These are phyloP conservation scores for Octonoba sinensis DNA, from an alignment of 2,888 invertebrate species.

Conservation along the genomic window DNA sequence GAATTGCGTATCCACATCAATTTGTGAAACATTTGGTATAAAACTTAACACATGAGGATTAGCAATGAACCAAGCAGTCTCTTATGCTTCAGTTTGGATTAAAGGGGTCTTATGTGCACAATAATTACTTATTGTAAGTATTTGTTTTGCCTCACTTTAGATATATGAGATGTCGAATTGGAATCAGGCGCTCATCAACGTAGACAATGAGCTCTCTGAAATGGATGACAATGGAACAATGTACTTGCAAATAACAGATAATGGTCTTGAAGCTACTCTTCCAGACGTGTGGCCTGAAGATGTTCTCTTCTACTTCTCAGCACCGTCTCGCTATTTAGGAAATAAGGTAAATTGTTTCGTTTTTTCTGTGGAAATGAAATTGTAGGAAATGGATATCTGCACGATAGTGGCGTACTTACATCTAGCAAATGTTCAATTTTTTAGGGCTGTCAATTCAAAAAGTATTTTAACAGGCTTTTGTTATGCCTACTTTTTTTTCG, in stretches of 20 bases:
- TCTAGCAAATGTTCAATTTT: too few relatives aligned
- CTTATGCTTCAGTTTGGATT: too few relatives aligned
- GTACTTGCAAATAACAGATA: neutral
- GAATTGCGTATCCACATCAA: too few relatives aligned
- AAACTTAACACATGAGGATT: too few relatives aligned
- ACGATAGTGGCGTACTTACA: too few relatives aligned
- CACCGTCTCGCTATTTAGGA: slow-evolving; percentile 81
- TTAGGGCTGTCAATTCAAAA: too few relatives aligned
- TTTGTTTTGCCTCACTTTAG: slow-evolving; percentile 59
- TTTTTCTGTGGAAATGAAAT: neutral
- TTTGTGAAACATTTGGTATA: too few relatives aligned
- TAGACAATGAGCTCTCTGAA: slow-evolving; percentile 69
- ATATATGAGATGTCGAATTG: slow-evolving; percentile 79
- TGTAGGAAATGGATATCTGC: too few relatives aligned
- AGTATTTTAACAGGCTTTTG: too few relatives aligned
- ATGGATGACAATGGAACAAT: neutral
- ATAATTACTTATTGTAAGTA: neutral
- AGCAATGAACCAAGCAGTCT: too few relatives aligned
- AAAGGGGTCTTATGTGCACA: too few relatives aligned
- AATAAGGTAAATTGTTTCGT: slow-evolving; percentile 76
- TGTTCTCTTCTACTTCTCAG: slow-evolving; percentile 80
- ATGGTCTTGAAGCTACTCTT: slow-evolving; percentile 34
- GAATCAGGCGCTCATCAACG: slow-evolving; percentile 76
- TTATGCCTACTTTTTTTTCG: too few relatives aligned
- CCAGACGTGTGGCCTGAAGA: slow-evolving; percentile 66